These are phyloP conservation scores for Calephelis nemesis DNA, from an alignment of 1,140 invertebrate species.

Conservation along the genomic window DNA sequence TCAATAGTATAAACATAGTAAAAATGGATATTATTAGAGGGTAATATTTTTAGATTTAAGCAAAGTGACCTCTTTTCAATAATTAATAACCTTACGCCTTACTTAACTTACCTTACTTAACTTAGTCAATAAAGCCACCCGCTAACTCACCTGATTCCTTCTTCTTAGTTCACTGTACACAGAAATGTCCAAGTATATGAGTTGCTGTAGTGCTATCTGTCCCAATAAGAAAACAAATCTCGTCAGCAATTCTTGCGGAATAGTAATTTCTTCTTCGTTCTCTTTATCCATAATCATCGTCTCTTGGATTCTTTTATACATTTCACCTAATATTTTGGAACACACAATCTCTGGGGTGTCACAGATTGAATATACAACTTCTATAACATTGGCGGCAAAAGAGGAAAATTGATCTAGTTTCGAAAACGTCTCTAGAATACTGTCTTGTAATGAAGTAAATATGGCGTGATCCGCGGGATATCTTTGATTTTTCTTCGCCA, in stretches of 20 bases:
- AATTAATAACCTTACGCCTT: too few relatives aligned
- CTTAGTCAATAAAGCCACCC: too few relatives aligned
- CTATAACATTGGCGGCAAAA: slow-evolving; percentile 61
- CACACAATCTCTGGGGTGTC: slow-evolving; percentile 68
- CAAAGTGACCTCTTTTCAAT: too few relatives aligned
- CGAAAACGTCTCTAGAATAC: slow-evolving; percentile 60
- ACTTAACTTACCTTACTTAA: too few relatives aligned
- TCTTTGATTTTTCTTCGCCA: slow-evolving; percentile 62
- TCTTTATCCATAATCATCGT: slow-evolving; percentile 66
- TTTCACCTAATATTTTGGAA: slow-evolving; percentile 59
- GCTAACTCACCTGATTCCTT: slow-evolving; percentile 63
- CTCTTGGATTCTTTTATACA: slow-evolving; percentile 72
- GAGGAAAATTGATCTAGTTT: slow-evolving; percentile 60
- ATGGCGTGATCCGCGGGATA: slow-evolving; percentile 60
- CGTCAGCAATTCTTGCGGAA: slow-evolving; percentile 78
- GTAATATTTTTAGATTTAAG: too few relatives aligned
- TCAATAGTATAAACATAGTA: too few relatives aligned
- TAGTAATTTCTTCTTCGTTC: slow-evolving; percentile 51
- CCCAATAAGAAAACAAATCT: slow-evolving; percentile 86
- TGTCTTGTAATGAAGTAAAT: slow-evolving; percentile 58
- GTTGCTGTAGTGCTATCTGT: slow-evolving; percentile 86
- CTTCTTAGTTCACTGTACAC: slow-evolving; percentile 83
- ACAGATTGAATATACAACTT: slow-evolving; percentile 68
- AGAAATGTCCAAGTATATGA: slow-evolving; percentile 88
- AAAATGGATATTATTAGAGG: too few relatives aligned